Evolutionary conservation across 2,113 vertebrate species (phyloP).

Genomic region (Xiphorhynchus elegans): DNA sequence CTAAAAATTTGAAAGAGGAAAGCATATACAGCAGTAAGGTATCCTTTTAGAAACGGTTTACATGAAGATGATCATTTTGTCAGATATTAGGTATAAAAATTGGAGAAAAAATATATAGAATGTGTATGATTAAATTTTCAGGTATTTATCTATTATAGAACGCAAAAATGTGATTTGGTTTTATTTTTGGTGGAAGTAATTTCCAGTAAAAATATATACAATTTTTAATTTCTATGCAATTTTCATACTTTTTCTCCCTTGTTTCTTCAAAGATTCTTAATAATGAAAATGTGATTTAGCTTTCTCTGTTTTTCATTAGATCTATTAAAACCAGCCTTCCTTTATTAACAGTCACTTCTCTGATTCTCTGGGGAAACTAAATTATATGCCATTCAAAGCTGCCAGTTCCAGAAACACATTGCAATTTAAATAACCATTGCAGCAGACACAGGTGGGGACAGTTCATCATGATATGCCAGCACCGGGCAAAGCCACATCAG

Average conservation of each 20-base stretch:
- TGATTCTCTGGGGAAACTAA: conserved; percentile 15
- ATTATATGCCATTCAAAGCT: conserved; percentile 26
- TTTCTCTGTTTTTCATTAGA: conserved; percentile 48
- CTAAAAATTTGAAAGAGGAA: background rate
- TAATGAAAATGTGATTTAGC: conserved; percentile 24
- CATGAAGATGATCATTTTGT: background rate
- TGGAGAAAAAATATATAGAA: background rate
- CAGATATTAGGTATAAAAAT: background rate
- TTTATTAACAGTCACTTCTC: conserved; percentile 20
- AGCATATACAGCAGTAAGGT: background rate
- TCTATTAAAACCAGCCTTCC: conserved; percentile 36
- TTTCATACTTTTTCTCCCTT: background rate
- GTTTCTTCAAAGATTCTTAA: conserved; percentile 31
- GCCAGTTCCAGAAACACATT: background rate
- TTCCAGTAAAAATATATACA: background rate
- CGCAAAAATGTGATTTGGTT: background rate
- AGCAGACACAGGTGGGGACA: conserved; percentile 16
- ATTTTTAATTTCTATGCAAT: background rate
- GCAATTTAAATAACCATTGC: conserved; percentile 10
- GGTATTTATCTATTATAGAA: background rate
- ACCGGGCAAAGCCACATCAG: background rate
- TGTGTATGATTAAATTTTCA: background rate
- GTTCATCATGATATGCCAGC: background rate
- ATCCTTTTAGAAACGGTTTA: background rate
- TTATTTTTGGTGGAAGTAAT: background rate